These are phyloP conservation scores for Bedellia somnulentella DNA, from an alignment of 2,888 invertebrate species.

Conservation along the genomic window DNA sequence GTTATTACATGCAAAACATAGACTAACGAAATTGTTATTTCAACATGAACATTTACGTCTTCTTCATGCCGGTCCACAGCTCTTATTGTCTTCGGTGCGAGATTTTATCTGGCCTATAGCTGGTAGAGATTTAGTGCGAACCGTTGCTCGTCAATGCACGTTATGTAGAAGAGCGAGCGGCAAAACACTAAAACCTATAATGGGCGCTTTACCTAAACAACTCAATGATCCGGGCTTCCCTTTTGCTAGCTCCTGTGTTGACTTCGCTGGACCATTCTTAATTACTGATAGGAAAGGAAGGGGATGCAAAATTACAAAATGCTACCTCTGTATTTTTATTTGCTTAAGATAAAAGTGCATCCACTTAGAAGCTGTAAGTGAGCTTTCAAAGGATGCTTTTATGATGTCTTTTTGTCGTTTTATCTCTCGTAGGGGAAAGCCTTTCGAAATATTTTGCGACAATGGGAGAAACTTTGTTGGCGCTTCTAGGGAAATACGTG, in stretches of 20 bases:
- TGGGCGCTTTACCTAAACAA: no score
- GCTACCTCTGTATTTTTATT: conserved; percentile 7
- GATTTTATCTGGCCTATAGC: no score
- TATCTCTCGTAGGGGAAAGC: background rate
- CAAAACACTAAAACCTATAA: no score
- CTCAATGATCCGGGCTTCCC: conserved; percentile 2
- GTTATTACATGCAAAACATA: no score
- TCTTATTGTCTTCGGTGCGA: no score
- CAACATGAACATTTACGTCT: no score
- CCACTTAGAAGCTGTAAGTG: background rate
- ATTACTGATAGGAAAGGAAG: conserved; percentile 5
- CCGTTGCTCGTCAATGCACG: no score
- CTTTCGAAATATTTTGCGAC: conserved; percentile 1
- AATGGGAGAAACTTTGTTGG: conserved; percentile 1
- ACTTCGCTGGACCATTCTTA: conserved; percentile 6
- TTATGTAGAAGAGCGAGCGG: no score
- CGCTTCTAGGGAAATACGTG: conserved; percentile 1
- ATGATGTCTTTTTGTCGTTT: background rate
- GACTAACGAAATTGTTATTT: no score
- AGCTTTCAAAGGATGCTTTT: background rate
- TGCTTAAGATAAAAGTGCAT: background rate
- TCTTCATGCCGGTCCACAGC: no score
- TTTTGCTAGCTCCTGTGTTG: conserved; percentile 3
- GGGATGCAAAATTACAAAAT: conserved; percentile 2
- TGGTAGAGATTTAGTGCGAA: no score